Evolutionary conservation across 2,113 vertebrate genomes (phyloP).

Genomic region (Barbus barbus): DNA sequence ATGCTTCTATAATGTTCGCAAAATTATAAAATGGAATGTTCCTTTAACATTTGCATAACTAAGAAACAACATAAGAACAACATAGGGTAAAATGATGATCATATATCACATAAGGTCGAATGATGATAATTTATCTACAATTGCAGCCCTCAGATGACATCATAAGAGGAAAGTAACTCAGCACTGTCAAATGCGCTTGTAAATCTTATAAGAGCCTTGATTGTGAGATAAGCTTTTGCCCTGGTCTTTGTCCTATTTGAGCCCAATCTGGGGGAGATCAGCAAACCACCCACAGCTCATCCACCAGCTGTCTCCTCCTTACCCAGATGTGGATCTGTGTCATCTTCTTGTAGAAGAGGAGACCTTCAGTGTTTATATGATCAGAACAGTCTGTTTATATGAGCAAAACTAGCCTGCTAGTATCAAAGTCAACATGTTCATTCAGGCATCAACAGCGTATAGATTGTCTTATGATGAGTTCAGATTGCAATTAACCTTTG

Average conservation of each 20-base stretch:
- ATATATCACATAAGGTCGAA: too few relatives aligned
- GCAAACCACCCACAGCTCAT: constrained; percentile 14
- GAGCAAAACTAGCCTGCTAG: constrained; percentile 6
- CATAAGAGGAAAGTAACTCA: neutral
- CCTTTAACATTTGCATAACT: too few relatives aligned
- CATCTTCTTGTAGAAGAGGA: neutral
- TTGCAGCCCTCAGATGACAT: neutral
- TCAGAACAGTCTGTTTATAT: constrained; percentile 13
- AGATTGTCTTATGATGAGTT: neutral
- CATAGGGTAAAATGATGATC: too few relatives aligned
- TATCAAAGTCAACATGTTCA: neutral
- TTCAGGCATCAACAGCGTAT: neutral
- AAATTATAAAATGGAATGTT: neutral
- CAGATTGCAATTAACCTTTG: neutral
- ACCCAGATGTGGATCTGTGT: constrained; percentile 25
- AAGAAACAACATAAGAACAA: too few relatives aligned
- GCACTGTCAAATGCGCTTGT: neutral
- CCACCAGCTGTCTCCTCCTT: constrained; percentile 36
- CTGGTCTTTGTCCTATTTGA: constrained; percentile 1
- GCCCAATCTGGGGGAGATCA: constrained; percentile 29
- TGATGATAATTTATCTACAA: neutral
- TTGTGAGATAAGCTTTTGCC: constrained; percentile 6
- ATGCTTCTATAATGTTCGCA: neutral
- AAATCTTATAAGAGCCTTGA: constrained; percentile 22
- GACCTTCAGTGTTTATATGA: neutral